phyloP scores from a whole-genome alignment of 2,113 vertebrate genomes.

The Ellobius talpinus region DNA sequence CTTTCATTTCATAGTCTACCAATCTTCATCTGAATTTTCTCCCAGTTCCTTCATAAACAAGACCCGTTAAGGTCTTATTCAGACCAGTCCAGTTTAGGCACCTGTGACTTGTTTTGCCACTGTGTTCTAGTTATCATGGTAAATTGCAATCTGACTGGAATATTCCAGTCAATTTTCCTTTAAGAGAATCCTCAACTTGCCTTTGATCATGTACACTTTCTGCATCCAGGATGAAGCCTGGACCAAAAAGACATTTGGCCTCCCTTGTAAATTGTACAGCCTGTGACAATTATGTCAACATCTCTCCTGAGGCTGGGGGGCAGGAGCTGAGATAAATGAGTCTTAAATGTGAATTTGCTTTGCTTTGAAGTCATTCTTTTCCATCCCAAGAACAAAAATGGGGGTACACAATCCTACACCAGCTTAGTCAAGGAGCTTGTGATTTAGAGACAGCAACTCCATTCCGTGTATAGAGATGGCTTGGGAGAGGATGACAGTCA shows the following conservation, averaged over 20 bases:
- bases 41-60: constrained; percentile 44
- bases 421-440: background rate
- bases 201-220: background rate
- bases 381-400: background rate
- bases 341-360: background rate
- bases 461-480: background rate
- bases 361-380: constrained; percentile 10
- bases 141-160: background rate
- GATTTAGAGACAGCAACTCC: background rate
- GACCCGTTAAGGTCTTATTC: background rate
- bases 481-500: background rate
- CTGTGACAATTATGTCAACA: background rate
- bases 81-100: background rate
- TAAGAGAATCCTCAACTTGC: background rate
- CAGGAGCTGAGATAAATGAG: background rate
- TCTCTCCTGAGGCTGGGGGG: background rate
- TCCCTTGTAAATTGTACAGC: background rate
- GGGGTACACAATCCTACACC: background rate
- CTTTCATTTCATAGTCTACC: constrained; percentile 58
- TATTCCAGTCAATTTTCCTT: constrained; percentile 9
- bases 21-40: constrained; percentile 63
- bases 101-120: background rate
- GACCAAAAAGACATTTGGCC: background rate
- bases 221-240: background rate
- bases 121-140: background rate